Evolutionary conservation across 2,888 invertebrate genomes (phyloP), one percentile per base, ranked within the genome.

Genomic region (Yponomeuta malinellus): DNA sequence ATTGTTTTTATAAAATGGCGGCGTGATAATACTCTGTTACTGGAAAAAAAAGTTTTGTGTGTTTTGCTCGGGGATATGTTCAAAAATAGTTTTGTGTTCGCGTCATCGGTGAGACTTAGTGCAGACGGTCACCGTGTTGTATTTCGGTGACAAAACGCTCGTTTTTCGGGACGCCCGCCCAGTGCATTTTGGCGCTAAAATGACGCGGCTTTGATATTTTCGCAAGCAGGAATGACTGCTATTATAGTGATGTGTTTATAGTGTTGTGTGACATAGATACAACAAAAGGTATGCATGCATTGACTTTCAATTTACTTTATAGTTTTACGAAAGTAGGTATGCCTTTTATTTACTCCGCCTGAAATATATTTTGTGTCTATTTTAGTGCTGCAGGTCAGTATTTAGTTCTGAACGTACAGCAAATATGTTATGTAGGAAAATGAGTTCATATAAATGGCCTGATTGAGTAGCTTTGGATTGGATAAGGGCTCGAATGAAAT

Each of bases 71-170:
- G 72, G 48, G 74, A 81, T 78, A 87, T 88, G 88, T 80, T 84
- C 81, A 84, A 79, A 84, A 85, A 87, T 87, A 87, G 86, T 59
- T 59, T 12, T 86, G 78, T 73, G 66, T 71, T 69, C 71, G 74
- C 73, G 74, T 74, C 72, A 74, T 73, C 74, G 76, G 73, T 73
- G 76, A 75, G 73, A 76, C 73, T 72, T 72, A 76, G 78, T 78
- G 77, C 76, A 77, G 76, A 74, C 72, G 78, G 75, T 79, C 80
- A 12, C 37, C 79, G 80, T 76, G 74, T 73, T 71, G 78, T 83
- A 80, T 83, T 85, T 81, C 83, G 84, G 86, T 88, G 88, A 89
- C 85, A 87, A 82, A 81, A 79, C 77, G 68, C 52, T 10, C 23
- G 31, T 23, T 70, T 64, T 43, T 48, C 37, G 33, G n/a, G 4